phyloP scores from a whole-genome alignment of 2,888 invertebrate genomes.

The Aelia acuminata region DNA sequence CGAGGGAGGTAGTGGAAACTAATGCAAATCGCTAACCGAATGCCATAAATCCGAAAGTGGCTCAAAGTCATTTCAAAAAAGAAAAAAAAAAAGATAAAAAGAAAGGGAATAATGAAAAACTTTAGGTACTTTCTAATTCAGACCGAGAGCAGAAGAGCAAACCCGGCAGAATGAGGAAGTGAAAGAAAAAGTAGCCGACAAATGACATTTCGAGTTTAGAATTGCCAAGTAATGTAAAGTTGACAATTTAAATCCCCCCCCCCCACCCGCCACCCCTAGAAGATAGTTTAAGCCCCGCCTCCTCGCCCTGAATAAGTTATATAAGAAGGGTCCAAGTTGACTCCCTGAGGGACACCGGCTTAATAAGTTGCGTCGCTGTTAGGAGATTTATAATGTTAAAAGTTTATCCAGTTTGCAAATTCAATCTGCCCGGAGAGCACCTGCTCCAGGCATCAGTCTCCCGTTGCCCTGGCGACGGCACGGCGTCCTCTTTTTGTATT shows the following conservation, averaged over 20 bases:
- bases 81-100: background rate
- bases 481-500: conserved; percentile 51
- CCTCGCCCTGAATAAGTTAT: conserved; percentile 55
- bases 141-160: conserved; percentile 26
- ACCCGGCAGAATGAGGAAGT: conserved; percentile 26
- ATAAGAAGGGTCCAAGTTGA: conserved; percentile 58
- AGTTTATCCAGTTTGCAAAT: conserved; percentile 61
- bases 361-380: conserved; percentile 57
- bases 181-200: conserved; percentile 50
- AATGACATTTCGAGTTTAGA: conserved; percentile 56
- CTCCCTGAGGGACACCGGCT: conserved; percentile 57
- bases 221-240: conserved; percentile 60
- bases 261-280: conserved; percentile 48
- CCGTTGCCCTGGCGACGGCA: conserved; percentile 58
- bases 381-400: conserved; percentile 61
- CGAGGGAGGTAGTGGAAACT: conserved; percentile 36
- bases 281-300: conserved; percentile 55
- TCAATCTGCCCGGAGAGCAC: conserved; percentile 58
- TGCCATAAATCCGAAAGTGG: background rate
- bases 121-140: conserved; percentile 45
- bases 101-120: conserved; percentile 46
- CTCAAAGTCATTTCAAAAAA: conserved; percentile 31
- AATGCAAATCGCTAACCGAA: conserved; percentile 34
- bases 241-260: conserved; percentile 58
- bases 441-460: conserved; percentile 58